Conservation (phyloP, 2,888 invertebrate species). For the Melitaea athalia region DNA sequence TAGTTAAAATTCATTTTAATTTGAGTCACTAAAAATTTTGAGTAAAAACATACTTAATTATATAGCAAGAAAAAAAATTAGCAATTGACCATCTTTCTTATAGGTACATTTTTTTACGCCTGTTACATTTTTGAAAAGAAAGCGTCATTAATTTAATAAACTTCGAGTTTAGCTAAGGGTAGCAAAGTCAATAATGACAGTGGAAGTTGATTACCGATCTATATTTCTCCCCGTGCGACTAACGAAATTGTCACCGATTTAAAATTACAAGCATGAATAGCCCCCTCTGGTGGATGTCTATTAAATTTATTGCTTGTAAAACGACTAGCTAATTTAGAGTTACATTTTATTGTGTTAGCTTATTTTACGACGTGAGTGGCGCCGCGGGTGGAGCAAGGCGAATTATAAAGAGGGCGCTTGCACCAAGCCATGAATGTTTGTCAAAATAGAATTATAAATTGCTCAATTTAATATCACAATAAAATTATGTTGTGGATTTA, state of each 20-base stretch:
- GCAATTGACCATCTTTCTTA: neutral
- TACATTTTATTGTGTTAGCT: conserved; percentile 79
- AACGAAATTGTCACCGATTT: conserved; percentile 72
- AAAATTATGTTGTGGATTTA: conserved; percentile 4
- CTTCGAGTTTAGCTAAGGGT: conserved; percentile 22
- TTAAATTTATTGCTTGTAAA: conserved; percentile 82
- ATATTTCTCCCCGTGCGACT: conserved; percentile 55
- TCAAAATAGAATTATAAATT: neutral
- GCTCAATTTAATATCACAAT: neutral
- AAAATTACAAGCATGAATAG: conserved; percentile 67
- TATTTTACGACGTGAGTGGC: conserved; percentile 65
- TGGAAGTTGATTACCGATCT: conserved; percentile 66
- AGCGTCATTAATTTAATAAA: conserved; percentile 13
- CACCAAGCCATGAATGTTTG: neutral
- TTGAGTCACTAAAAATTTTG: no score
- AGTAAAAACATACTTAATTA: no score
- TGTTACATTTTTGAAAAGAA: neutral
- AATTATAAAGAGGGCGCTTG: conserved; percentile 35
- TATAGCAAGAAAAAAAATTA: neutral
- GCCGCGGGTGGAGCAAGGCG: conserved; percentile 59
- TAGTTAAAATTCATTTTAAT: no score
- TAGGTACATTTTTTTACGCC: neutral
- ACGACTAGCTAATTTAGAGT: conserved; percentile 80
- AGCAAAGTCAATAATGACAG: conserved; percentile 59
- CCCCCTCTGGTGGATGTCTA: conserved; percentile 63